A percentile compares a stretch with the other conserved stretches of the same genome.
phyloP scores from a whole-genome alignment of 2,888 invertebrate species.

The Oeneis ivallda region DNA sequence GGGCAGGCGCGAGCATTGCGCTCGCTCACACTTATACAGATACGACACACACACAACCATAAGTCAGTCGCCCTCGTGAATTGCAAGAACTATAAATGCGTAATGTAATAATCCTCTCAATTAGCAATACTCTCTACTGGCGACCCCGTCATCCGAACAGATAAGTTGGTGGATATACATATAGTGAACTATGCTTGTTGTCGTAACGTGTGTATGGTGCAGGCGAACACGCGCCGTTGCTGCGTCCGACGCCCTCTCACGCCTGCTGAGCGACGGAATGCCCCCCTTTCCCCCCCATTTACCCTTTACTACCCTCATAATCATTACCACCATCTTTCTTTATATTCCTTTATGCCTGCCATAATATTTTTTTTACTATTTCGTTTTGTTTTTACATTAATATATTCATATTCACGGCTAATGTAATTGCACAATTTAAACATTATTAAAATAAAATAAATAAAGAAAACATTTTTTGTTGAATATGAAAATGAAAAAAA shows the following conservation, averaged over 20 bases:
- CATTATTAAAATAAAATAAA: neutral
- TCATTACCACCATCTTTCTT: neutral
- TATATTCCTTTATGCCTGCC: neutral
- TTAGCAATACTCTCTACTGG: no score
- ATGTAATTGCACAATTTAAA: conserved; percentile 19
- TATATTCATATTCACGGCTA: conserved; percentile 10
- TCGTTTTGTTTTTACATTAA: neutral
- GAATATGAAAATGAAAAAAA: neutral
- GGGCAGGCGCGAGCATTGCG: no score
- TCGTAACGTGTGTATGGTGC: conserved; percentile 45
- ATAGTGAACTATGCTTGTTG: conserved; percentile 30
- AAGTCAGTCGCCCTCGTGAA: no score
- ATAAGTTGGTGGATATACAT: neutral
- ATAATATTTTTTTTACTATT: neutral
- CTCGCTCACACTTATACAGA: no score
- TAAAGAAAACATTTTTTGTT: neutral
- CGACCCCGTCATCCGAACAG: neutral
- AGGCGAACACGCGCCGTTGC: conserved; percentile 76
- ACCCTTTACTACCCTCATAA: conserved; percentile 1
- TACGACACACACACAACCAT: no score
- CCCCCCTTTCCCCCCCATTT: conserved; percentile 24
- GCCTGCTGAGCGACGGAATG: conserved; percentile 55
- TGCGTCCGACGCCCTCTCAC: conserved; percentile 58
- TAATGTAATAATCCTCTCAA: no score
- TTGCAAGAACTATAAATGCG: no score